Base-by-base conservation (phyloP, 2,113 vertebrate genomes). In the Hippocampus comes region DNA sequence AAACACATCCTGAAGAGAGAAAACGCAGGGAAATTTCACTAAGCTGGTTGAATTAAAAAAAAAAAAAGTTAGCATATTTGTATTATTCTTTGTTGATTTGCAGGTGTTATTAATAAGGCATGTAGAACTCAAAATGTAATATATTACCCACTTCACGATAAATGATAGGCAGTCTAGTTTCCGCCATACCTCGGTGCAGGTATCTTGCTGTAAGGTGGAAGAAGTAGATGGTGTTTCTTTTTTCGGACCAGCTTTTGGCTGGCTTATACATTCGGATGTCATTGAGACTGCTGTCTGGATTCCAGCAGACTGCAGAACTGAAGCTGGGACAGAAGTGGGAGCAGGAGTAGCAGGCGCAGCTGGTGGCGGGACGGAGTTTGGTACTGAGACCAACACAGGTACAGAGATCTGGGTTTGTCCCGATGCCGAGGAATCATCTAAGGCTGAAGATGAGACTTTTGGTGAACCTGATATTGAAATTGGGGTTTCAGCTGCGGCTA, bases 1-100 rank as follows among this genome's bases (percentile, higher is more conserved):
- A 4, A 89, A 69, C 69, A 85, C 78, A 67, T 94, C 94, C 91
- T 98, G 91, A 89, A 92, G 80, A 74, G 9, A 80, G 18, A 71
- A 51, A 81, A 71, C 75, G 1, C 11, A 9, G 5, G 8, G 63
- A 59, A 12, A 59, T 59, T 15, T 59, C 5, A 59, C n/a, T 10
- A n/a, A 59, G 23, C 12, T 17, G 56, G 23, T 4, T 27, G 12
- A 30, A 14, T 56, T 51, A 20, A 15, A 38, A 6, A 34, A 34
- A 30, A 34, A 53, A 56, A 57, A 57, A n/a, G 55, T 23, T 11
- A 10, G n/a, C n/a, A n/a, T n/a, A 56, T n/a, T 55, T 57, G 23
- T 57, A 4, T 25, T 23, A 25, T 12, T 25, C 23, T 14, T 38
- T 64, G 4, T 64, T 64, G 7, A 41, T 18, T 38, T 64, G 9